A percentile compares a stretch with the other conserved stretches of the same genome.
phyloP scores from a whole-genome alignment of 2,888 invertebrate genomes.

The Laothoe populi region DNA sequence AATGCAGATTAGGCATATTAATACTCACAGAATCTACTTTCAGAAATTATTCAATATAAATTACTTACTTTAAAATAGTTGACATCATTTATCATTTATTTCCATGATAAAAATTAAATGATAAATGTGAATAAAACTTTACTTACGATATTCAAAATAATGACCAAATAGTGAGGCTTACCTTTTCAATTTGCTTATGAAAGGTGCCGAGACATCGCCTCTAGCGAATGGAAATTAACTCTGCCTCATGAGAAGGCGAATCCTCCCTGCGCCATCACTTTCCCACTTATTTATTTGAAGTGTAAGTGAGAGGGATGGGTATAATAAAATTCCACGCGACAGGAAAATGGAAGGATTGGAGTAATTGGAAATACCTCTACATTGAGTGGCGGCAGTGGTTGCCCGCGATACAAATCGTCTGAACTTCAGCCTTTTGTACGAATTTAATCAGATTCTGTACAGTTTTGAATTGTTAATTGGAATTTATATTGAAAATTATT shows the following conservation, averaged over 20 bases:
- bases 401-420: constrained; percentile 65
- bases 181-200: constrained; percentile 75
- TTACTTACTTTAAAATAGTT: too few species aligned
- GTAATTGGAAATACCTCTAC: constrained; percentile 84
- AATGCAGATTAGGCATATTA: too few species aligned
- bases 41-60: too few species aligned
- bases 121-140: not conserved
- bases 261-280: constrained; percentile 51
- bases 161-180: constrained; percentile 27
- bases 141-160: constrained; percentile 7
- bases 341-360: constrained; percentile 81
- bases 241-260: constrained; percentile 68
- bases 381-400: constrained; percentile 75
- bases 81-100: too few species aligned
- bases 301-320: constrained; percentile 58
- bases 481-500: constrained; percentile 53
- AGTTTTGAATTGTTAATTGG: constrained; percentile 67
- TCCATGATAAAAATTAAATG: not conserved
- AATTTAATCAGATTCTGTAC: constrained; percentile 71
- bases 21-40: too few species aligned
- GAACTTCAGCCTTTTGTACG: constrained; percentile 74
- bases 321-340: constrained; percentile 71
- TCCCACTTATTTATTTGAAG: constrained; percentile 49
- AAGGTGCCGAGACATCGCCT: constrained; percentile 69
- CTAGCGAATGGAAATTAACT: constrained; percentile 79